Conservation (phyloP, 2,888 invertebrate species). For the Barypeithes pellucidus region DNA sequence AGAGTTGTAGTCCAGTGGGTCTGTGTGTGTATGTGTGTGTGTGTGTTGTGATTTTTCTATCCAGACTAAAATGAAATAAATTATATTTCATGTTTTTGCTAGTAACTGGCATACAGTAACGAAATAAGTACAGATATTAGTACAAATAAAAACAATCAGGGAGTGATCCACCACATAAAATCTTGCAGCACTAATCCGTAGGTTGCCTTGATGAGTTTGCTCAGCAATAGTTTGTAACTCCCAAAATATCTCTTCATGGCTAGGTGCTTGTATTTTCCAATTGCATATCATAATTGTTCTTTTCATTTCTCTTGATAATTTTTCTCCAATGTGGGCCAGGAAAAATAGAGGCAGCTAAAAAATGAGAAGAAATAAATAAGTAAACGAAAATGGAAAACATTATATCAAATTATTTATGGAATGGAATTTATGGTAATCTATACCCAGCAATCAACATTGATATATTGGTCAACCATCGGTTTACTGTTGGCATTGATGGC, state of each 20-base stretch:
- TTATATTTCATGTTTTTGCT: no score
- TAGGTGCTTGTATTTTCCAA: background rate
- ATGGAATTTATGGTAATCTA: no score
- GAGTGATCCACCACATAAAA: background rate
- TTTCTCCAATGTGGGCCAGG: background rate
- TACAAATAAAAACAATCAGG: background rate
- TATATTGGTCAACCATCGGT: no score
- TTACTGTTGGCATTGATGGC: no score
- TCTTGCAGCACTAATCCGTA: background rate
- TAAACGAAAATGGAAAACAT: no score
- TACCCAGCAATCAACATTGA: no score
- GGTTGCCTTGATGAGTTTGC: background rate
- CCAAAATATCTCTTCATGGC: background rate
- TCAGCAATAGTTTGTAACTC: background rate
- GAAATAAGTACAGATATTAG: background rate
- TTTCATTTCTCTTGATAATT: background rate
- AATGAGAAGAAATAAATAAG: no score
- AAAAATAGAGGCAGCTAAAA: background rate
- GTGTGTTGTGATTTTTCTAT: no score
- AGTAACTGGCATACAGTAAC: background rate
- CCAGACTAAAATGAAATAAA: no score
- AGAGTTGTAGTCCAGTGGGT: no score
- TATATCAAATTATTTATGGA: no score
- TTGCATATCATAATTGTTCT: background rate
- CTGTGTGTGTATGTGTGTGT: no score